Evolutionary conservation across 2,113 vertebrate genomes (phyloP).

Genomic region (Tonatia bakeri): DNA sequence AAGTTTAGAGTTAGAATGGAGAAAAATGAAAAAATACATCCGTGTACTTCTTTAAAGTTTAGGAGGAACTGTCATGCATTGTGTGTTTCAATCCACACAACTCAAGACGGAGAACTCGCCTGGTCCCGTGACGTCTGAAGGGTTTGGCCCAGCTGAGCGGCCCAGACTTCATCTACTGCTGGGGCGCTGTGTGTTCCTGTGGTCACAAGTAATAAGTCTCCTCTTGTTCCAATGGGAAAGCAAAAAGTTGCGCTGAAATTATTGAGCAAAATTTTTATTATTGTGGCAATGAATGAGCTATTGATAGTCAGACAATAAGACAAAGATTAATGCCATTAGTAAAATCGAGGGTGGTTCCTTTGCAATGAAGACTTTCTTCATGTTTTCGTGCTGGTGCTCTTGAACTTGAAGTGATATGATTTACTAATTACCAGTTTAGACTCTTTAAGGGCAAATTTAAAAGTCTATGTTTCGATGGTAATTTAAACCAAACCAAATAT

Average conservation of each 20-base stretch:
- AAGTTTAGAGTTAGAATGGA: neutral
- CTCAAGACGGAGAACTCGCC: neutral
- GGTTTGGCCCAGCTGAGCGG: neutral
- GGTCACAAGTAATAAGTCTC: neutral
- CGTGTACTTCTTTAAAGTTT: neutral
- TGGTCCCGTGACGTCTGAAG: neutral
- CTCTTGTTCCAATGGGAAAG: neutral
- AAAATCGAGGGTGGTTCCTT: neutral
- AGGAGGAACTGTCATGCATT: neutral
- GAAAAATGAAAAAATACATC: constrained; percentile 4
- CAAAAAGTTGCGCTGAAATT: neutral
- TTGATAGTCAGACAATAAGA: neutral
- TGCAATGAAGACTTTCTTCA: neutral
- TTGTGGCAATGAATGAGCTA: neutral
- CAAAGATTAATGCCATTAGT: neutral
- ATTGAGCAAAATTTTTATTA: constrained; percentile 15
- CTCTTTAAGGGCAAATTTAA: neutral
- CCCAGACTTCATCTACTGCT: neutral
- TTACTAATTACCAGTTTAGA: neutral
- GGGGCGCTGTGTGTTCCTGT: neutral
- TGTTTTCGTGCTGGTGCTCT: neutral
- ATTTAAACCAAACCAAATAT: constrained; percentile 10
- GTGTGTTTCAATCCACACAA: neutral
- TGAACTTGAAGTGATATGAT: neutral
- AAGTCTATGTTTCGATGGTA: constrained; percentile 25